Base-by-base conservation (phyloP, 1,140 invertebrate species). In the Drusus annulatus region DNA sequence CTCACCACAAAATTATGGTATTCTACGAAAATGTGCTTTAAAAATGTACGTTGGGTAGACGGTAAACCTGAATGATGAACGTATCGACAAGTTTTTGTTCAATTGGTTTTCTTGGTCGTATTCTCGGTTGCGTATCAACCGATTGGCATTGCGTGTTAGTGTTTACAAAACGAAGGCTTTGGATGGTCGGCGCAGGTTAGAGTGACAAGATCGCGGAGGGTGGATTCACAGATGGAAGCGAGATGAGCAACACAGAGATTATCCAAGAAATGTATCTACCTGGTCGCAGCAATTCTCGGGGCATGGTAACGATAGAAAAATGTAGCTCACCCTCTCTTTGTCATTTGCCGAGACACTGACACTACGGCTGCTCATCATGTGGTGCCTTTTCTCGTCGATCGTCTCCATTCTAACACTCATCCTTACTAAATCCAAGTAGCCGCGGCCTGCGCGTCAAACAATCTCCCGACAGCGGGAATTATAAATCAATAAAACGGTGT, bases 291-390 rank as follows among this genome's bases (percentile, higher is more conserved):
- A 83, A 81, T 80, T 81, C 77, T 83, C 82, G 74, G 80, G 79
- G 65, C 82, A 81, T 76, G 80, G 82, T 83, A 83, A 83, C 52
- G 36, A 80, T 79, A 83, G 77, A 83, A 83, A 83, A 83, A 83
- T 83, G 80, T 83, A 69, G 58, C 82, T 83, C 82, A 83, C 82
- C 82, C 76, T 83, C 77, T 81, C 82, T 78, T 80, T 83, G 31
- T 83, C 82, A 75, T 83, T 71, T 25, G 80, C 60, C 28, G 76
- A 51, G 60, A 54, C 19, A 65, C 82, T 83, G 25, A 83, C 31
- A 74, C 82, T 83, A 69, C 82, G 71, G 45, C 80, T 81, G 75
- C 77, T 80, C 82, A 80, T 77, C 80, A 83, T 81, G 56, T 71
- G 63, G 25, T 28, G 31, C 23, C 82, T 76, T 65, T 65, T 83